phyloP scores from a whole-genome alignment of 2,888 invertebrate species.

The Melitaea athalia region DNA sequence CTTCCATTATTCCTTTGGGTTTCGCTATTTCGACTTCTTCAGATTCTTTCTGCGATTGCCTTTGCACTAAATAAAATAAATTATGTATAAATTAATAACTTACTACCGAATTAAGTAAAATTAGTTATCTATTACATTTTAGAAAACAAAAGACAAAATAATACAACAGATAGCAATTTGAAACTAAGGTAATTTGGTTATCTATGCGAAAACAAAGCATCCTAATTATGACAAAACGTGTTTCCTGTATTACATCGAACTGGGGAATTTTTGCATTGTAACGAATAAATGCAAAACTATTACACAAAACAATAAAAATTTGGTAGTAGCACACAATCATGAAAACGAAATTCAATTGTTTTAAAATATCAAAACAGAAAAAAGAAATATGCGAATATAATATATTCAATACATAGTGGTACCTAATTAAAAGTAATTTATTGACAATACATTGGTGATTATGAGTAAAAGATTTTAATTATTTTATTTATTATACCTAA shows the following conservation, averaged over 20 bases:
- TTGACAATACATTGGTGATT: too few species aligned
- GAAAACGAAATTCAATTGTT: too few species aligned
- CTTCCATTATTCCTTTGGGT: constrained; percentile 31
- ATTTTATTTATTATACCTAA: too few species aligned
- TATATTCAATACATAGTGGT: too few species aligned
- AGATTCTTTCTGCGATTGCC: constrained; percentile 12
- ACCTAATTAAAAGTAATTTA: too few species aligned
- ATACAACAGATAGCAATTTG: background rate
- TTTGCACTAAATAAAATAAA: constrained; percentile 18
- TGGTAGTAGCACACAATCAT: too few species aligned
- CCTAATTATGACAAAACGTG: constrained; percentile 7
- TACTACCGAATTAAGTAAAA: background rate
- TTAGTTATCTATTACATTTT: background rate
- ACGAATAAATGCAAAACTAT: too few species aligned
- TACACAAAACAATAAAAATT: background rate
- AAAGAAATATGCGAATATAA: too few species aligned
- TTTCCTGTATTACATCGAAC: constrained; percentile 1
- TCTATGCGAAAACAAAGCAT: constrained; percentile 9
- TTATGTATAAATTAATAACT: background rate
- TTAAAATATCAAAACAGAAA: too few species aligned
- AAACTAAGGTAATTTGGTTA: constrained; percentile 5
- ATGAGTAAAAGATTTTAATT: too few species aligned
- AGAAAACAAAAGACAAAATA: background rate
- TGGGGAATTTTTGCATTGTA: too few species aligned
- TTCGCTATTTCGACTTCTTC: constrained; percentile 13